Base-by-base conservation (phyloP, 1,140 invertebrate genomes). In the Cryptotermes secundus region DNA sequence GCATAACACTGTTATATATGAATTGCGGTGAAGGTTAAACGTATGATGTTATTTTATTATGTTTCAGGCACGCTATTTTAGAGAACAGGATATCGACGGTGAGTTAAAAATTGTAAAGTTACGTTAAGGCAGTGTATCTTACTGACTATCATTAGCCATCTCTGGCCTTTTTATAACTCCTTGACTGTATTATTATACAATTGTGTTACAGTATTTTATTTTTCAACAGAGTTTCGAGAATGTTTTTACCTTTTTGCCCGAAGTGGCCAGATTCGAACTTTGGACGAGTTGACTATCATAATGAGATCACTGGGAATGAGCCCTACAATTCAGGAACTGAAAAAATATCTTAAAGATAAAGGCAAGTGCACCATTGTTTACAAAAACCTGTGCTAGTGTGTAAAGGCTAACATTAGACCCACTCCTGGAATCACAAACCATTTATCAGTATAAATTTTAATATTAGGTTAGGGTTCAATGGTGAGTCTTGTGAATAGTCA, bases 241-340 rank as follows among this genome's bases (percentile, higher is more conserved):
- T 98, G 97, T 88, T 99, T 98, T 90, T 97, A 97, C 88, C 91
- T 99, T 72, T 98, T 98, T 90, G 97, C 97, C 10, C 91, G 96
- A 84, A 95, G 94, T 86, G 97, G 97, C 1, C 94, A 96, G 87
- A 98, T 99, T 82, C 94, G 93, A 80, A 95, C 95, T 19, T 89
- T 98, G 81, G 97, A 98, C 89, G 97, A 98, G 90, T 90, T 99
- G 84, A 97, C 96, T 1, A 94, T 98, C 7, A 97, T 98, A 35
- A 99, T 99, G 97, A 91, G 97, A 83, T 98, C 97, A 0, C 89
- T 99, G 4, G 97, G 97, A 10, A 94, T 98, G 90, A 98, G 96
- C 86, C 97, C 97, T 1, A 99, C 97, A 4, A 96, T 97, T 86
- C 93, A 95, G 83, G 98, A 99, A 91, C 89, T 99, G 45, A 94